Evolutionary conservation across 1,140 invertebrate species (phyloP), one percentile per base, ranked within the genome.

Genomic region (Sipha flava): DNA sequence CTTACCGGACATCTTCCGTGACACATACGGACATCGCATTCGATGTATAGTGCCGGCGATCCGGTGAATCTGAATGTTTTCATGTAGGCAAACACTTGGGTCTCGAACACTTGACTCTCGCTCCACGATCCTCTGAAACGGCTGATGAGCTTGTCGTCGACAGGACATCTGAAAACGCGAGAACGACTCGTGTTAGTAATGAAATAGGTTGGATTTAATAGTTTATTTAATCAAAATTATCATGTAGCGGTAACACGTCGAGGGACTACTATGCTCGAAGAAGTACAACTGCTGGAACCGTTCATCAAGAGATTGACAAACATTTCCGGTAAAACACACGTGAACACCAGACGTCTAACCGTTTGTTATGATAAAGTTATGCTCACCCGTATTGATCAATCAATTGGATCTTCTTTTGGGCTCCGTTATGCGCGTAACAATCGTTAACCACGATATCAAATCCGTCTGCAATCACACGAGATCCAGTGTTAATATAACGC

Each of bases 361-460:
- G 16, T n/a, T 18, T 37, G 43, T 40, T 62, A 16, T n/a, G n/a
- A n/a, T n/a, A n/a, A n/a, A n/a, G n/a, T n/a, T 68, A 59, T 49
- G 85, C 87, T 87, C 88, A 93, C 92, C 95, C 95, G 84, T 93
- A 94, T 85, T 96, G 93, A 86, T 97, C 95, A 79, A 96, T 97
- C 47, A 97, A 87, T 84, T 95, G 93, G 82, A 97, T 95, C 82
- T 91, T 90, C 85, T 96, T 96, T 80, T 93, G 93, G 5, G 93
- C 95, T 59, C 95, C 95, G 87, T 97, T 97, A 85, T 97, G 95
- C 0, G 95, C 95, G 84, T 92, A 95, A 85, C 95, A 97, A 85
- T 97, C 95, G 84, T 96, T 97, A 6, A 97, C 95, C n/a, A 96
- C 93, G 81, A 97, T 95, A 84, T 97, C 95, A 84, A 96, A 97